Conservation (phyloP, 2,888 invertebrate species). For the Nemotelus pantherinus region DNA sequence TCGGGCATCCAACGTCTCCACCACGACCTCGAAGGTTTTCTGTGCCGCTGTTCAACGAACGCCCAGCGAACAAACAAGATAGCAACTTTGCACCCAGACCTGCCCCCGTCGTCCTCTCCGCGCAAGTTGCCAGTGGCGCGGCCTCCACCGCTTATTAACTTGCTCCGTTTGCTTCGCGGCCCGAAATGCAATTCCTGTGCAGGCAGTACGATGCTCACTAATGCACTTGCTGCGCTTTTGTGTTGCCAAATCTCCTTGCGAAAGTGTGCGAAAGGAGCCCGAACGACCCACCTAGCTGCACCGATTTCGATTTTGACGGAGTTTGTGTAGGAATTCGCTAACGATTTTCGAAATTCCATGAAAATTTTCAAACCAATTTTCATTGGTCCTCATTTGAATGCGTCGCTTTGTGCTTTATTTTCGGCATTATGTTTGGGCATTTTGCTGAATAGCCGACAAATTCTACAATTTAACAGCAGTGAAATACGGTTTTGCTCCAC, state of each 20-base stretch:
- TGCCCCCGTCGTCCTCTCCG: constrained; percentile 12
- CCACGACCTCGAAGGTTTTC: neutral
- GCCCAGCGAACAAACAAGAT: neutral
- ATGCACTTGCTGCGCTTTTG: constrained; percentile 30
- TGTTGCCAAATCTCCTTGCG: constrained; percentile 10
- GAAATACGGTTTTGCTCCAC: no score
- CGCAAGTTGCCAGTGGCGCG: constrained; percentile 2
- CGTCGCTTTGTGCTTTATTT: no score
- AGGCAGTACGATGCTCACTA: neutral
- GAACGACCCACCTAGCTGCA: no score
- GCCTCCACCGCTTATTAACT: neutral
- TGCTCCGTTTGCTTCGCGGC: neutral
- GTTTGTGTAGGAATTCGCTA: no score
- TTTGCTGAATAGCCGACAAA: no score
- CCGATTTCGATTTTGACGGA: no score
- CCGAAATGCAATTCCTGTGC: constrained; percentile 37
- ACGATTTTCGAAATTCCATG: no score
- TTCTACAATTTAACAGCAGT: no score
- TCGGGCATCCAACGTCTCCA: neutral
- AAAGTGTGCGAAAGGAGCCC: no score
- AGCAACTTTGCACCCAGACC: constrained; percentile 9
- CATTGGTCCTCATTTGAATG: no score
- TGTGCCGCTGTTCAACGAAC: neutral
- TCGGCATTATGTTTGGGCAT: no score
- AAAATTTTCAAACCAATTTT: no score